phyloP scores from a whole-genome alignment of 1,140 invertebrate species.

The Heliothis virescens region DNA sequence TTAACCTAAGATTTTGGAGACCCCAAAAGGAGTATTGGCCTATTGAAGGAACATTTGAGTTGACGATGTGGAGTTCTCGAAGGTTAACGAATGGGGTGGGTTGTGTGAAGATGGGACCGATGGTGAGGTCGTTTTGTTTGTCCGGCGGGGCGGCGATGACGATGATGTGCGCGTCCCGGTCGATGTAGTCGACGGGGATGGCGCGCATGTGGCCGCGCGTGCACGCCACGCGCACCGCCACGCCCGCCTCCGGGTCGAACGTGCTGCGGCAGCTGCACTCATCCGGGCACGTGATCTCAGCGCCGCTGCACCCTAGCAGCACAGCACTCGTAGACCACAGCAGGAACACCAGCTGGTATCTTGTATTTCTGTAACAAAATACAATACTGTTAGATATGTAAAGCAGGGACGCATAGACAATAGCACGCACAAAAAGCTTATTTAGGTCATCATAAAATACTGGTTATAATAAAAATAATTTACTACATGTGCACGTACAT shows the following conservation, averaged over 20 bases:
- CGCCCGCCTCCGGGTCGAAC: conserved; percentile 60
- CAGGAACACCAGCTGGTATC: conserved; percentile 49
- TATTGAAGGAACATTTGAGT: conserved; percentile 92
- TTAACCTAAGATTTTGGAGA: conserved; percentile 88
- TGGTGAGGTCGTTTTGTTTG: conserved; percentile 89
- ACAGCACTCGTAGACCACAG: conserved; percentile 50
- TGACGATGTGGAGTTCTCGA: conserved; percentile 91
- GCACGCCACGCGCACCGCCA: conserved; percentile 73
- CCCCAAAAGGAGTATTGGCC: conserved; percentile 93
- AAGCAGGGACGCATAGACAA: background rate
- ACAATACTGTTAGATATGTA: conserved; percentile 4
- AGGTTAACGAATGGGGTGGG: conserved; percentile 87
- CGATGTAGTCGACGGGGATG: conserved; percentile 88
- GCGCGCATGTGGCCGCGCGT: conserved; percentile 87
- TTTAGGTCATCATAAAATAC: too few relatives aligned
- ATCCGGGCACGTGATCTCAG: conserved; percentile 68
- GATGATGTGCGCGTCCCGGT: conserved; percentile 88
- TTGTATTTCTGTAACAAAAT: conserved; percentile 71
- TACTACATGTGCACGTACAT: too few relatives aligned
- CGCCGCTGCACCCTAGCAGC: conserved; percentile 53
- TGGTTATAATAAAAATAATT: too few relatives aligned
- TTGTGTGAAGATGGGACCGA: conserved; percentile 90
- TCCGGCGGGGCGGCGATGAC: conserved; percentile 89
- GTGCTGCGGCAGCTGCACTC: conserved; percentile 68
- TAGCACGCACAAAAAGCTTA: background rate